Evolutionary conservation across 2,797 vertebrate genomes (phyloP), one percentile per base, ranked within the genome.

Genomic region (Pseudochromis fuscus): DNA sequence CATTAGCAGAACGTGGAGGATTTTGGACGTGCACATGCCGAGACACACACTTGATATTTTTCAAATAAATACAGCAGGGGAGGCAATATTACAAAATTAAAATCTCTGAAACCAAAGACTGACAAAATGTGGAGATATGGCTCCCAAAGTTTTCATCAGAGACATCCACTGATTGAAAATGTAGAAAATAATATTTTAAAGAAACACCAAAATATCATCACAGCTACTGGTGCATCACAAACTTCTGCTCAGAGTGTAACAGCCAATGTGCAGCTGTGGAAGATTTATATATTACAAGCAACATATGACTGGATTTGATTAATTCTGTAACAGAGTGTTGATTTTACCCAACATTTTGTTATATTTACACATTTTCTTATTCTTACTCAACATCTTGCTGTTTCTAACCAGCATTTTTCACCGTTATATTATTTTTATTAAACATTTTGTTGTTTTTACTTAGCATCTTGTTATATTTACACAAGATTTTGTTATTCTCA

Each of bases 31-130:
- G 8, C 37, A 48, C 49, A 77, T 9, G 28, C 56, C 45, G 12
- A 67, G n/a, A 27, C 33, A 33, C 28, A 73, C 42, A 63, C 35
- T 60, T 3, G 7, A 49, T 75, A 45, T 63, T 67, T 70, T 60
- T 67, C 31, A 69, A 77, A 83, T 73, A 75, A 82, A 75, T 67
- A 79, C 38, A 67, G 55, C 15, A 24, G 7, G 48, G 44, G 12
- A 56, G 72, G n/a, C 0, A 4, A 59, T 44, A 21, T 68, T 35
- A 10, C 33, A 82, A 72, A 53, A 56, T 23, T 23, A 63, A 52
- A 56, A 67, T 7, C 1, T 23, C 49, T 49, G 25, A 52, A 64
- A 62, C n/a, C 15, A 7, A 62, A 57, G 3, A 12, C 30, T 50
- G 53, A 58, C 9, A 62, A 12, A 73, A 37, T 37, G 12, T 37